Conservation (phyloP, 2,888 invertebrate genomes). For the Andrena camellia region DNA sequence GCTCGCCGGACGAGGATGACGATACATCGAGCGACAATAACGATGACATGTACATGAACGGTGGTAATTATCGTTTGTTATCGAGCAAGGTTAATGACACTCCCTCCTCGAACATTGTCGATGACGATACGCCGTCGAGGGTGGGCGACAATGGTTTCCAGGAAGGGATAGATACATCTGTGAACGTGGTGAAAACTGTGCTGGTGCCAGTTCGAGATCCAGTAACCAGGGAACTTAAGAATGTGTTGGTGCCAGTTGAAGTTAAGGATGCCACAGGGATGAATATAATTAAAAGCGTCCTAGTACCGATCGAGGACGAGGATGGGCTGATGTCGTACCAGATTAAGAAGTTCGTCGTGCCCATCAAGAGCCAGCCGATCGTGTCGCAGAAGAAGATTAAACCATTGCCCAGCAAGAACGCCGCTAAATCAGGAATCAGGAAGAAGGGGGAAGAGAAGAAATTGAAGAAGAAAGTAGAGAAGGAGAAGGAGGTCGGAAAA, state of each 20-base stretch:
- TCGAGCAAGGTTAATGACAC: neutral
- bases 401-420: neutral
- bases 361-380: neutral
- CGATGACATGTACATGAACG: neutral
- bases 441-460: neutral
- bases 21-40: neutral
- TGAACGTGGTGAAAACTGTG: neutral
- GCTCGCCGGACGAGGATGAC: neutral
- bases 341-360: slow-evolving; percentile 22
- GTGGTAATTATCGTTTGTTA: neutral
- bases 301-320: slow-evolving; percentile 14
- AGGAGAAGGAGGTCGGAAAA: neutral
- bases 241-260: slow-evolving; percentile 32
- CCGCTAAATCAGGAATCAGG: neutral
- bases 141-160: neutral
- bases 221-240: slow-evolving; percentile 7
- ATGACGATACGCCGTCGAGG: neutral
- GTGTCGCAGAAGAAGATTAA: neutral
- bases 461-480: neutral
- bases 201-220: slow-evolving; percentile 38
- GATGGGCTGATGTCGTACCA: slow-evolving; percentile 33
- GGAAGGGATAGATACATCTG: neutral
- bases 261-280: slow-evolving; percentile 27
- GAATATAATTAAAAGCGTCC: slow-evolving; percentile 45
- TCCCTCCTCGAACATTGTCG: neutral